Base-by-base conservation (phyloP, 2,888 invertebrate species). In the Rapana venosa region DNA sequence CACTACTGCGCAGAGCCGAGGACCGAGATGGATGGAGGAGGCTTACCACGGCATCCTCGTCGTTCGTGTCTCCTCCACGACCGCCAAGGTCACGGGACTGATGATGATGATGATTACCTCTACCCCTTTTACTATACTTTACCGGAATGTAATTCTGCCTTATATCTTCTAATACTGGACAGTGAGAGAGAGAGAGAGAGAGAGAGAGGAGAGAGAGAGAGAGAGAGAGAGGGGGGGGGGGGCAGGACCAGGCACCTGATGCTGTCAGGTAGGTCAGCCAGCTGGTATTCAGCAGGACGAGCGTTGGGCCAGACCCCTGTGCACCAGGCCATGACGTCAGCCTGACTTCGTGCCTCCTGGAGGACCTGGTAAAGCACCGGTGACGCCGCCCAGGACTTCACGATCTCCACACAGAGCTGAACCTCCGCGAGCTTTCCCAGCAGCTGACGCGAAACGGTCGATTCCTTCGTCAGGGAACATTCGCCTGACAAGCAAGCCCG, bases 321-420 rank as follows among this genome's bases (percentile, higher is more conserved):
- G 35, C 87, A 87, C 87, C 87, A 87, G 11, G 70, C 35, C n/a
- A n/a, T 22, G 11, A 70, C 87, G 87, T 87, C 70, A 2, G 17
- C n/a, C 22, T 66, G 26, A 26, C 17, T 5, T 47, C 70, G 35
- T 0, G 74, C 87, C 26, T 36, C 36, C 70, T 87, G 87, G 47
- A 74, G 66, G 22, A 87, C 47, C 15, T 32, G 2, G 15, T 87
- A 36, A 35, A 87, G 87, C n/a, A 87, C 87, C 26, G 87, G 70
- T 36, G 87, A 87, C 47, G 87, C 87, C 87, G 70, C 30, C 87
- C 87, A 87, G 17, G 87, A 87, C 87, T n/a, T 35, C 35, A 87
- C 26, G 1, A 74, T 70, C 26, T 70, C 17, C 36, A n/a, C 47
- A n/a, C 20, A 70, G 35, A 87, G 70, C 66, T 70, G 35, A 17